These are phyloP conservation scores for Tragelaphus scriptus DNA, from an alignment of 2,113 vertebrate genomes.

Conservation along the genomic window DNA sequence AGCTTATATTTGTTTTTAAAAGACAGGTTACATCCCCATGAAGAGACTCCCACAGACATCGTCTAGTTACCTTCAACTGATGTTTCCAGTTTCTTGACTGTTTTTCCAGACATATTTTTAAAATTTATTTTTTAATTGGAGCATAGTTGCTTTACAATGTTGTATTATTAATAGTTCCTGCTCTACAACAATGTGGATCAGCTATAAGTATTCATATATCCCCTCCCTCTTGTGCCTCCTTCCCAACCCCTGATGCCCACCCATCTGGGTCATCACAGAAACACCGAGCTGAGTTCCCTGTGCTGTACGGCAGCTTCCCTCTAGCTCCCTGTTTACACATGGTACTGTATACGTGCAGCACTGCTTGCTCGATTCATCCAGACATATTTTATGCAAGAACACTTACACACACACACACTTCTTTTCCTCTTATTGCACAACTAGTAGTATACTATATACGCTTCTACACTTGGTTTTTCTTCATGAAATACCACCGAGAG, in stretches of 20 bases:
- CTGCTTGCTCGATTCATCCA: background rate
- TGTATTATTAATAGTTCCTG: background rate
- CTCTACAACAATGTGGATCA: background rate
- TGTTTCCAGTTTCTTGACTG: background rate
- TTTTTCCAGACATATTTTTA: background rate
- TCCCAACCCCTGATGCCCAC: background rate
- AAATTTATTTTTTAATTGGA: background rate
- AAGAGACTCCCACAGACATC: background rate
- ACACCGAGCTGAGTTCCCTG: background rate
- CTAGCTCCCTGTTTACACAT: background rate
- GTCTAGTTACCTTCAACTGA: background rate
- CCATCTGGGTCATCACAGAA: background rate
- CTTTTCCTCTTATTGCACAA: background rate
- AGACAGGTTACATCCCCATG: background rate
- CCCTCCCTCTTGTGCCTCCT: background rate
- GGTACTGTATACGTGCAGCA: background rate
- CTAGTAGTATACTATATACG: fast-evolving
- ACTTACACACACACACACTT: background rate
- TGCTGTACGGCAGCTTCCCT: background rate
- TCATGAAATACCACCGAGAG: background rate
- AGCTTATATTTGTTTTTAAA: background rate
- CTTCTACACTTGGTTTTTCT: background rate
- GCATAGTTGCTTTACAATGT: background rate
- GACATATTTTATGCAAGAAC: background rate
- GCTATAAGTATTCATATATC: background rate